Percentiles rank a stretch among this genome's conserved stretches.
phyloP scores from a whole-genome alignment of 2,113 vertebrate species.

The Lophotis ruficrista region DNA sequence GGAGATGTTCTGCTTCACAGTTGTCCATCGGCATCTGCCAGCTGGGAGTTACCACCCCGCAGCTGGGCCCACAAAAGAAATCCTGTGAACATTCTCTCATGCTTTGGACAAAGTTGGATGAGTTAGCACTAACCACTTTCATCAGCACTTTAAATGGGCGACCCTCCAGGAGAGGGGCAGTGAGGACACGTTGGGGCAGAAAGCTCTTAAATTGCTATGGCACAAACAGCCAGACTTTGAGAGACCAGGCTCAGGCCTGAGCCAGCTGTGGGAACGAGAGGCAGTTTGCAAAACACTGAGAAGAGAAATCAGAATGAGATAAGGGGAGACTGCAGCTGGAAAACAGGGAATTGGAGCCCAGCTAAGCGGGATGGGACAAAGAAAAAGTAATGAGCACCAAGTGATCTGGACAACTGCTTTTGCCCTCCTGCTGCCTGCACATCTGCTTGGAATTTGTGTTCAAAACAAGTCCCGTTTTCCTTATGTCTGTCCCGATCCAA shows the following conservation, averaged over 20 bases:
- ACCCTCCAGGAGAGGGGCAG: neutral
- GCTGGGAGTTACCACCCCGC: neutral
- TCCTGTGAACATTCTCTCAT: neutral
- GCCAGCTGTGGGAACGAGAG: neutral
- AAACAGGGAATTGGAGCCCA: conserved; percentile 20
- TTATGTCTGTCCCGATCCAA: neutral
- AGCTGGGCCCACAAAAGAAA: neutral
- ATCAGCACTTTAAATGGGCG: neutral
- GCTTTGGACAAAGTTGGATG: neutral
- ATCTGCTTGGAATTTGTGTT: conserved; percentile 34
- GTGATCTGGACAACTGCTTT: neutral
- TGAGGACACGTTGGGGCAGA: neutral
- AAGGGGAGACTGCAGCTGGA: conserved; percentile 6
- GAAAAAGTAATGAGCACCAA: neutral
- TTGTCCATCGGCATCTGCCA: neutral
- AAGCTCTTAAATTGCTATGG: neutral
- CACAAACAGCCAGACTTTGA: neutral
- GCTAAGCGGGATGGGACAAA: neutral
- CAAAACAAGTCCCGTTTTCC: conserved; percentile 14
- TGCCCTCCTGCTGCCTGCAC: conserved; percentile 32
- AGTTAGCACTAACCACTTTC: neutral
- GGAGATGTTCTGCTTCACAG: neutral
- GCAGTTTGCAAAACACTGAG: neutral
- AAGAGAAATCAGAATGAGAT: neutral
- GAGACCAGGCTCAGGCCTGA: neutral